Evolutionary conservation across 1,140 invertebrate genomes (phyloP), one percentile per base, ranked within the genome.

Genomic region (Drosophila micromelanica): DNA sequence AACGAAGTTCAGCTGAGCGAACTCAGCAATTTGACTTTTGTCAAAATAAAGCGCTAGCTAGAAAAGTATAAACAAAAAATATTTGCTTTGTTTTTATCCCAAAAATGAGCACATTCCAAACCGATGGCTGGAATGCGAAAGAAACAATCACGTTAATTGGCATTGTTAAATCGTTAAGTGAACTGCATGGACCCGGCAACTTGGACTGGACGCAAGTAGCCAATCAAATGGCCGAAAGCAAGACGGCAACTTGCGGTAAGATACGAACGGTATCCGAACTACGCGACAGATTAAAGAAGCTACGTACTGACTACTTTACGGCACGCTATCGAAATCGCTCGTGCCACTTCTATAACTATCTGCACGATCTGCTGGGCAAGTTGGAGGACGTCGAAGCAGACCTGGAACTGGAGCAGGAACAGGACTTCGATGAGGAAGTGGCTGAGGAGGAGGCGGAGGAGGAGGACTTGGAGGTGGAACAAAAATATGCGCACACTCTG

Each of bases 401-500:
- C 6, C 32, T 5, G 23, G 40, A 52, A 1, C 13, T 11, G 30
- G 30, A 52, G 13, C 49, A 5, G 5, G 23, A 67, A n/a, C n/a
- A n/a, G n/a, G n/a, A n/a, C n/a, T n/a, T n/a, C n/a, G n/a, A n/a
- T n/a, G n/a, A n/a, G n/a, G n/a, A n/a, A n/a, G n/a, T n/a, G n/a
- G n/a, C n/a, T n/a, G n/a, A n/a, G n/a, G n/a, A n/a, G n/a, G n/a
- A n/a, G n/a, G n/a, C n/a, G n/a, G n/a, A n/a, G n/a, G n/a, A n/a
- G n/a, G n/a, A n/a, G n/a, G n/a, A n/a, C n/a, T n/a, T n/a, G 1
- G 71, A 78, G 17, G 8, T 64, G 2, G 80, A 86, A 12, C 51
- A 54, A 5, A 87, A 86, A 45, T 81, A 82, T 55, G 62, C 78
- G 0, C 51, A 80, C 42, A 52, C 46, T 5, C 11, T 78, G 15